Evolutionary conservation across 2,113 vertebrate genomes (phyloP).

Genomic region (Sminthopsis crassicaudata): DNA sequence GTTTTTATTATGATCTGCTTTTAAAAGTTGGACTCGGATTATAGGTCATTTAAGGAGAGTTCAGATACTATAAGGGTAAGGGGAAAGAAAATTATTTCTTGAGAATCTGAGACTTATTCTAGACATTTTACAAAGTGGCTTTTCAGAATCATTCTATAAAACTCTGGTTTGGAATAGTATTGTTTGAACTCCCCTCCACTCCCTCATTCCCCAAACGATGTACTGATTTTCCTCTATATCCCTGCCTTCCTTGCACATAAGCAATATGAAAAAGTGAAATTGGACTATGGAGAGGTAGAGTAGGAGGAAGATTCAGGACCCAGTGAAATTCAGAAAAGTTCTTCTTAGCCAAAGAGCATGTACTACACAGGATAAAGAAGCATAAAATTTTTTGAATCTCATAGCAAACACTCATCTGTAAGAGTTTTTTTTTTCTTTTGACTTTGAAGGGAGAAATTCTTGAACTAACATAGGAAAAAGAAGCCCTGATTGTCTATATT

Average conservation of each 20-base stretch:
- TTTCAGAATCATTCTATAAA: too few species aligned
- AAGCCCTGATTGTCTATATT: constrained; percentile 12
- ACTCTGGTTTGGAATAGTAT: too few species aligned
- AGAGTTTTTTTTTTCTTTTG: constrained; percentile 6
- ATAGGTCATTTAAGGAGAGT: too few species aligned
- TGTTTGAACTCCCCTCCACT: background rate
- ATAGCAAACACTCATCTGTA: background rate
- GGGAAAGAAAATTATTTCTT: too few species aligned
- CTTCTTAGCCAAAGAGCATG: background rate
- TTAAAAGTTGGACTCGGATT: too few species aligned
- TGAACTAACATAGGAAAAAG: constrained; percentile 37
- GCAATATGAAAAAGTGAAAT: background rate
- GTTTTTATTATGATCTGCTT: too few species aligned
- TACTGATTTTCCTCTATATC: background rate
- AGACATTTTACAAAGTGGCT: background rate
- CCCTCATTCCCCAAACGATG: background rate
- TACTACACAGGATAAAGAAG: background rate
- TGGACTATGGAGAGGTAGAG: background rate
- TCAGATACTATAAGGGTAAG: too few species aligned
- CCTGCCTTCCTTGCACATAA: background rate
- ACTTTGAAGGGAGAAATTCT: constrained; percentile 43
- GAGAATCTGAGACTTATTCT: too few species aligned
- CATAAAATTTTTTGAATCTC: background rate
- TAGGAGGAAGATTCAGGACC: background rate
- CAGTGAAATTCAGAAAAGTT: background rate